Evolutionary conservation across 53 echinoderm and acorn worm species (phyloP).

Genomic region (Echinometra lucunter): DNA sequence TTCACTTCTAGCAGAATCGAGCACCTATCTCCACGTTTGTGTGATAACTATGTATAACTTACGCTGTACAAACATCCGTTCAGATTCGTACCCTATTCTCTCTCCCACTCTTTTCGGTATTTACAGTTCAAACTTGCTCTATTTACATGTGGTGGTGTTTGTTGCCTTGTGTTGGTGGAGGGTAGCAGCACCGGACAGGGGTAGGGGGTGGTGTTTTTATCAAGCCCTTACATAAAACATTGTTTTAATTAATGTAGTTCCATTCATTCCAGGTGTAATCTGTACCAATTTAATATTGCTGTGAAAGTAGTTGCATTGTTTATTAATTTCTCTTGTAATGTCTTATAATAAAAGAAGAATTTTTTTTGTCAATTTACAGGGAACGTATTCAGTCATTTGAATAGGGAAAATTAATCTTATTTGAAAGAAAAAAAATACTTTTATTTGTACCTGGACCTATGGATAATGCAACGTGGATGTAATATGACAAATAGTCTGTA

Average conservation of each 20-base stretch:
- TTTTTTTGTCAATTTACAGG: too few relatives aligned
- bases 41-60: constrained; percentile 70
- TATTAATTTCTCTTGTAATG: too few relatives aligned
- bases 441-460: too few relatives aligned
- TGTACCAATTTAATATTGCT: too few relatives aligned
- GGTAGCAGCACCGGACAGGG: background rate
- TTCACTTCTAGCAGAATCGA: background rate
- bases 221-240: background rate
- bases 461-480: too few relatives aligned
- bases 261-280: too few relatives aligned
- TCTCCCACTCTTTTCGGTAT: background rate
- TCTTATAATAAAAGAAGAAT: too few relatives aligned
- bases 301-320: too few relatives aligned
- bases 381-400: too few relatives aligned
- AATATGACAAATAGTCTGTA: too few relatives aligned
- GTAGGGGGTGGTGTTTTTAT: constrained; percentile 9
- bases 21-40: constrained; percentile 26
- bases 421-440: too few relatives aligned
- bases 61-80: constrained; percentile 70
- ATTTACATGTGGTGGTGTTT: constrained; percentile 26
- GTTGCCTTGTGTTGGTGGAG: background rate
- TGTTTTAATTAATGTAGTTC: background rate
- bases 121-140: constrained; percentile 25
- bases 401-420: too few relatives aligned
- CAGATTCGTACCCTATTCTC: constrained; percentile 48